Evolutionary conservation across 2,888 invertebrate genomes (phyloP), one percentile per base, ranked within the genome.

Genomic region (Neocrepidodera transversa): DNA sequence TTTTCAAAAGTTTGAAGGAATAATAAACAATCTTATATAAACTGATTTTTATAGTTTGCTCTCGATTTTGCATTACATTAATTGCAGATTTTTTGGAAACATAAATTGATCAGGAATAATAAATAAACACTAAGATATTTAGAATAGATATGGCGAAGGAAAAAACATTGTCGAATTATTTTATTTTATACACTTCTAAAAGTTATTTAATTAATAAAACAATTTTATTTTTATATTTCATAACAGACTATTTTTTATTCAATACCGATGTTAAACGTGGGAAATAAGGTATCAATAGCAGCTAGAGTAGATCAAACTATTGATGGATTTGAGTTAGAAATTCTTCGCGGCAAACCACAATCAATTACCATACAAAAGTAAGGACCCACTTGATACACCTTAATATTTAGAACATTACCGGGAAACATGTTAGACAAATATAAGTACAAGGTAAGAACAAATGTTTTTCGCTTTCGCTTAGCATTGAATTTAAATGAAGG

Each of bases 21-120:
- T 36, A 38, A 38, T 49, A 49, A 49, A 50, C 50, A 50, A 10
- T 49, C 18, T 35, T 8, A 11, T 13, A 35, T 35, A 50, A 50
- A 50, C 36, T 35, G 6, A 32, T 32, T 32, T 32, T 32, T 32
- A 32, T 8, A 13, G 13, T 32, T 32, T 32, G 8, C 30, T 23
- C 4, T 23, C n/a, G 6, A 23, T 23, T 6, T 23, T 23, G 6
- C 23, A 6, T 23, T 5, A 23, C 3, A 23, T 23, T n/a, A n/a
- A 23, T 6, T 23, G 23, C 23, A 6, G 6, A 23, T 5, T 23
- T 23, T 23, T 3, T 6, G 4, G 23, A 23, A 23, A 23, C n/a
- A n/a, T n/a, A n/a, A 23, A 23, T 23, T 3, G 3, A 23, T 23
- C 23, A 5, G 23, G 6, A 23, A 23, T 23, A 23, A 23, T 5